phyloP scores from a whole-genome alignment of 2,888 invertebrate species.

The Cancer borealis region DNA sequence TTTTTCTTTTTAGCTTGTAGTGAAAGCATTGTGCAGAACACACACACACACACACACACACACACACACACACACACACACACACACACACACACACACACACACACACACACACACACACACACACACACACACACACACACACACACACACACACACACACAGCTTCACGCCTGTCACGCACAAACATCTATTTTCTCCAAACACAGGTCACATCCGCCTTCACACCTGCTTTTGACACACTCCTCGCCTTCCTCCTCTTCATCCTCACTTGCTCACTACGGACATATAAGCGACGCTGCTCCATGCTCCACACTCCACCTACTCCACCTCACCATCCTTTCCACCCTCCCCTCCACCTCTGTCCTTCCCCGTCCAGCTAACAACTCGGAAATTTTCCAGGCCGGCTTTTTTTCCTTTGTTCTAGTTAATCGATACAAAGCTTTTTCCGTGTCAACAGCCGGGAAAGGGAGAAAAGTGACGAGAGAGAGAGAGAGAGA shows the following conservation, averaged over 20 bases:
- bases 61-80: no score
- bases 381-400: constrained; percentile 32
- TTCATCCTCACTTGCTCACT: no score
- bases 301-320: no score
- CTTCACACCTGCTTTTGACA: no score
- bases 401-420: neutral
- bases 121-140: neutral
- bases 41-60: neutral
- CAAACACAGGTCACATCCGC: no score
- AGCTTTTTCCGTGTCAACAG: constrained; percentile 20
- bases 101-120: no score
- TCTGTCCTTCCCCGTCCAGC: neutral
- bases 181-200: neutral
- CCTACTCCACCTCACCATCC: no score
- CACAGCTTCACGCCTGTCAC: neutral
- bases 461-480: constrained; percentile 16
- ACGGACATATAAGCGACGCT: no score
- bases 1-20: no score
- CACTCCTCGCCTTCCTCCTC: neutral
- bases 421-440: constrained; percentile 36
- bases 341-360: no score
- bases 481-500: constrained; percentile 17
- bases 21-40: neutral
- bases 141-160: no score
- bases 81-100: constrained; percentile 15